Evolutionary conservation across 37 sponge, comb jelly and placozoan species (phyloP).

Genomic region (Agelas oroides): DNA sequence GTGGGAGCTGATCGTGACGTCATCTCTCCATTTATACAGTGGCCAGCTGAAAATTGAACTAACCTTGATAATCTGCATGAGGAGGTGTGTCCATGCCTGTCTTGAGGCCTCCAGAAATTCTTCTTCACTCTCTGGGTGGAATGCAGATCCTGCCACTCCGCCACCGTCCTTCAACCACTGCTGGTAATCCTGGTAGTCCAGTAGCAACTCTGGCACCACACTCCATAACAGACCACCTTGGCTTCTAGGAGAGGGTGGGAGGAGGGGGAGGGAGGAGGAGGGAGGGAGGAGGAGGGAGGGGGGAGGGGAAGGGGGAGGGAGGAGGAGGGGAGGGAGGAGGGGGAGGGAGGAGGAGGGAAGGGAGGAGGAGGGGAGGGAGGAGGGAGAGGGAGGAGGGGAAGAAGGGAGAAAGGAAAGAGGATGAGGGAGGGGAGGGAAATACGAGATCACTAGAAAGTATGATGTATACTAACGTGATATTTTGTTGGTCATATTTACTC

Average conservation of each 20-base stretch:
- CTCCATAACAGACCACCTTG: constrained; percentile 73
- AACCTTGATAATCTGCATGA: constrained; percentile 82
- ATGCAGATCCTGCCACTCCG: too few species aligned
- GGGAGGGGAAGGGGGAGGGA: background rate
- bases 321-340: background rate
- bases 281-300: background rate
- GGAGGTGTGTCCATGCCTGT: constrained; percentile 74
- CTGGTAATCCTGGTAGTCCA: constrained; percentile 65
- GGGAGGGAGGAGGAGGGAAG: background rate
- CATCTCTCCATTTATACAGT: too few species aligned
- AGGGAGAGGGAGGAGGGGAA: too few species aligned
- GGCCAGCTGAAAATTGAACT: too few species aligned
- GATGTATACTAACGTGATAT: too few species aligned
- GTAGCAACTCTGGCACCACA: constrained; percentile 58
- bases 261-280: too few species aligned
- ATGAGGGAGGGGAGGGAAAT: too few species aligned
- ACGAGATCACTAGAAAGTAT: too few species aligned
- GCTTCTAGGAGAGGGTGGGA: constrained; percentile 57
- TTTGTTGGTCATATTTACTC: too few species aligned
- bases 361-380: too few species aligned
- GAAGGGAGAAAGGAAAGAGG: too few species aligned
- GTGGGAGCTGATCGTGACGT: too few species aligned
- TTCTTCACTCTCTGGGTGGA: constrained; percentile 1
- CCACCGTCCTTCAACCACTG: constrained; percentile 38
- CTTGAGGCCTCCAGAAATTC: constrained; percentile 58